These are phyloP conservation scores for Noctuana brunneofusca DNA, from an alignment of 2,888 invertebrate genomes.

Conservation along the genomic window DNA sequence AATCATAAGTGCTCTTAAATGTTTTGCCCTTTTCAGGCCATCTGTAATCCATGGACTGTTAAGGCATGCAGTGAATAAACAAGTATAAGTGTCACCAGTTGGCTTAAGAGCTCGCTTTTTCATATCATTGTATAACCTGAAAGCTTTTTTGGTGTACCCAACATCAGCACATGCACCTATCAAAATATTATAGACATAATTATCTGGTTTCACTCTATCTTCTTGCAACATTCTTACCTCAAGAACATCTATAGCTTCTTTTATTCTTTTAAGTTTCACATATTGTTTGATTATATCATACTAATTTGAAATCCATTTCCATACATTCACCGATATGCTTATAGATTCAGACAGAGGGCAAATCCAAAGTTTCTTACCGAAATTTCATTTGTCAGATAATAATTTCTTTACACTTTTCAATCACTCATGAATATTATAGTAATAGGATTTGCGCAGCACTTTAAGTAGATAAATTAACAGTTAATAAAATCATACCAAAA, in stretches of 20 bases:
- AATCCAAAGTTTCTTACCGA: no score
- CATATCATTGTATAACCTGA: slow-evolving; percentile 92
- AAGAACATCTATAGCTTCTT: slow-evolving; percentile 90
- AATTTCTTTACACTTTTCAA: no score
- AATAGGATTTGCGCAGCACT: no score
- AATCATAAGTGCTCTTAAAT: slow-evolving; percentile 86
- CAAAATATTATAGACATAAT: slow-evolving; percentile 91
- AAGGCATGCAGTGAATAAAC: slow-evolving; percentile 94
- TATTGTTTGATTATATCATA: slow-evolving; percentile 87
- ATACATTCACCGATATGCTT: no score
- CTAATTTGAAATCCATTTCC: no score
- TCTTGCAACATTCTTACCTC: slow-evolving; percentile 89
- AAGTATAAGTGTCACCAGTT: slow-evolving; percentile 90
- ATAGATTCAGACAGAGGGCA: no score
- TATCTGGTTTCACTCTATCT: slow-evolving; percentile 90
- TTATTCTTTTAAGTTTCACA: slow-evolving; percentile 84
- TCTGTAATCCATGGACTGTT: slow-evolving; percentile 87
- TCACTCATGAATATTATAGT: no score
- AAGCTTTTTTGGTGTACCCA: slow-evolving; percentile 94
- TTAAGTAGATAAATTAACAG: no score
- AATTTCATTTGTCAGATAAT: no score
- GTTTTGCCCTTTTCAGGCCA: slow-evolving; percentile 86
- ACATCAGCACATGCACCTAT: slow-evolving; percentile 91
- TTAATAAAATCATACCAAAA: no score
- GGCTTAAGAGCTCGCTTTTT: slow-evolving; percentile 87